Evolutionary conservation across 2,888 invertebrate species (phyloP), one percentile per base, ranked within the genome.

Genomic region (Tenthredo mesomela): DNA sequence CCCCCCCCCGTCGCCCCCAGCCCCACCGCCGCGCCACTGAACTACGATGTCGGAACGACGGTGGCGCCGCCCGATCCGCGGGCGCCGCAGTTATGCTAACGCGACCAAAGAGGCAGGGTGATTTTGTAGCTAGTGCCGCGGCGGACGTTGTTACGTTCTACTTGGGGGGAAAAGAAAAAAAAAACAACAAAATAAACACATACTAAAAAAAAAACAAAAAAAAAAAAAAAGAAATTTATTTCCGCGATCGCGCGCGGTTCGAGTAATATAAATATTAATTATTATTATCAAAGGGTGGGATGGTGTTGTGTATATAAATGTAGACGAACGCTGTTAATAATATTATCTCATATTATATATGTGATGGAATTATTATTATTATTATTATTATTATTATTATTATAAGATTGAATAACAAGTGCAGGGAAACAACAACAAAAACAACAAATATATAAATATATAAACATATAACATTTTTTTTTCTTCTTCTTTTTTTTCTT

Each of bases 21-120:
- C 87, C 84, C 47, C 84, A 77, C 58, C 50, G 15, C 25, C 25
- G 58, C 21, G 18, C 12, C 40, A 77, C 71, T 10, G 73, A 85
- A 78, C 86, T 78, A 85, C 86, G 85, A 86, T 84, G 86, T 86
- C 67, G 85, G 85, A 86, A 84, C 86, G 87, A 78, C 87, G 86
- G 61, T 87, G 88, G 85, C 89, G 88, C 85, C 90, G 88, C 77
- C 88, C 88, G 84, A 86, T 86, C n/a, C 65, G 86, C 65, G 88
- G 71, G 85, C 88, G 91, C 91, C 89, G 91, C 92, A 91, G 93
- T 92, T 90, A 92, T 90, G 91, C 92, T 92, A 92, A 89, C 91
- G 92, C 91, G 82, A 82, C 70, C 82, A 82, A 65, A 82, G 65
- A 82, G 82, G 50, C 50, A 82, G 82, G 82, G 67, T 67, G 67